These are phyloP conservation scores for Bombyx mandarina DNA, from an alignment of 1,140 invertebrate species.

Conservation along the genomic window DNA sequence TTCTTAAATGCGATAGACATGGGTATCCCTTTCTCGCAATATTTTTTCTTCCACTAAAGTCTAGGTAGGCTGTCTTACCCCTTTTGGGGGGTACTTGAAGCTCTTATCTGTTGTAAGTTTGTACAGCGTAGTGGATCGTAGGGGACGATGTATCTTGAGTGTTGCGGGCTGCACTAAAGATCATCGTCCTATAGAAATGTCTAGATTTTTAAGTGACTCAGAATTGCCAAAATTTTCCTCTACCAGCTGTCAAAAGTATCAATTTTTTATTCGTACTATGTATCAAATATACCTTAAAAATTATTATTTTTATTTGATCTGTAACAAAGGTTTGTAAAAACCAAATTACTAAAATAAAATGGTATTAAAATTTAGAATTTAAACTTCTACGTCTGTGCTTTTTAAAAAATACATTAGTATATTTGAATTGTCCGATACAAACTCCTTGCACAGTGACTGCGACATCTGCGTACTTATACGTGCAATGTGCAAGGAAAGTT, in stretches of 20 bases:
- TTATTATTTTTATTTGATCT: no score
- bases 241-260: no score
- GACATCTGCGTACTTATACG: slow-evolving; percentile 22
- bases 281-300: no score
- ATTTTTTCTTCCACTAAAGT: slow-evolving; percentile 66
- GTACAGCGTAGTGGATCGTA: slow-evolving; percentile 66
- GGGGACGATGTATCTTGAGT: slow-evolving; percentile 64
- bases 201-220: not conserved
- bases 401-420: no score
- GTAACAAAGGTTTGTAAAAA: no score
- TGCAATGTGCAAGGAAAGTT: slow-evolving; percentile 12
- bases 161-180: slow-evolving; percentile 33
- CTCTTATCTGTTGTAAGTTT: slow-evolving; percentile 68
- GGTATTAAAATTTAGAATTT: no score
- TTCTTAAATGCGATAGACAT: slow-evolving; percentile 2
- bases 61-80: slow-evolving; percentile 66
- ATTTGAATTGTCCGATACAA: no score
- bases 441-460: slow-evolving; percentile 6
- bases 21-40: slow-evolving; percentile 45
- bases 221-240: no score
- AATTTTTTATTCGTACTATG: no score
- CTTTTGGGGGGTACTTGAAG: slow-evolving; percentile 65
- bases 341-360: no score
- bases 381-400: no score
- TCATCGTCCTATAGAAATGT: slow-evolving; percentile 7